Evolutionary conservation across 2,797 vertebrate genomes (phyloP).

Genomic region (Pogoniulus pusillus): DNA sequence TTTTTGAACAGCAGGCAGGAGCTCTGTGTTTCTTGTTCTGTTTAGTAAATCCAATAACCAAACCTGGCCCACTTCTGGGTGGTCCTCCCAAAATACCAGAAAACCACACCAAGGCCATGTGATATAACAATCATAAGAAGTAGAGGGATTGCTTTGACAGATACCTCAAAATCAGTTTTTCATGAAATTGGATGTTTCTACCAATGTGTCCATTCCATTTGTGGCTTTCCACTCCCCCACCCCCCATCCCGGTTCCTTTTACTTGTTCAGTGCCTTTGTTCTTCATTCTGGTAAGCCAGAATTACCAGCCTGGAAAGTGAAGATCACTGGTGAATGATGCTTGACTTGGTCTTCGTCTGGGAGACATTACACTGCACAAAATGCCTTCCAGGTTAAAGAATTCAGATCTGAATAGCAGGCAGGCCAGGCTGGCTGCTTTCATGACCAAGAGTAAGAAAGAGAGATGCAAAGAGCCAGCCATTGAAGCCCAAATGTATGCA

Average conservation of each 20-base stretch:
- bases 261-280: neutral
- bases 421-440: conserved; percentile 26
- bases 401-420: conserved; percentile 7
- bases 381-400: conserved; percentile 38
- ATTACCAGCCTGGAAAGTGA: conserved; percentile 31
- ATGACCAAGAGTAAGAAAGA: conserved; percentile 53
- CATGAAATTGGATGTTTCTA: conserved; percentile 59
- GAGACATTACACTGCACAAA: neutral
- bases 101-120: conserved; percentile 34
- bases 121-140: conserved; percentile 57
- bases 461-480: neutral
- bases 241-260: neutral
- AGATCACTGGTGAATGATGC: neutral
- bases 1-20: conserved; percentile 68
- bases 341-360: neutral
- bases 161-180: conserved; percentile 61
- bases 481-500: neutral
- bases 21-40: conserved; percentile 46
- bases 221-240: accelerated
- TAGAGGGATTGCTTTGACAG: conserved; percentile 45
- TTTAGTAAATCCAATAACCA: conserved; percentile 67
- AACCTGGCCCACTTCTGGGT: conserved; percentile 64
- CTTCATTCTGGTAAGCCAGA: neutral
- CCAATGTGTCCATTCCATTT: neutral
- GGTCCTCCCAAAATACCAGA: conserved; percentile 11